Conservation (phyloP, 2,888 invertebrate species). For the Xylocampa areola region DNA sequence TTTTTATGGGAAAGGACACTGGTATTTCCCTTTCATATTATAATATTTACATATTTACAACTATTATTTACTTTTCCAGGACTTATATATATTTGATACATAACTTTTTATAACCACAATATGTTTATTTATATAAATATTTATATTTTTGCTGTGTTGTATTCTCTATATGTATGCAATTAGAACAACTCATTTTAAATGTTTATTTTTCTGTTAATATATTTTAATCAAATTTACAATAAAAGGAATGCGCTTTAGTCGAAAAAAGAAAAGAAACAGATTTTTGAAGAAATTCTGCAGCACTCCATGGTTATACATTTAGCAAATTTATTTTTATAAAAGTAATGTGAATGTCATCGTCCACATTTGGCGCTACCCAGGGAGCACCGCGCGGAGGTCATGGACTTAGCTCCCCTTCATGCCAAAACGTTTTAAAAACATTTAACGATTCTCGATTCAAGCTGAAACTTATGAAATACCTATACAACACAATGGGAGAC, state of each 20-base stretch:
- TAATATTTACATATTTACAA: constrained; percentile 85
- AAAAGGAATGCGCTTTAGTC: constrained; percentile 44
- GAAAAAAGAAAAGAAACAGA: constrained; percentile 44
- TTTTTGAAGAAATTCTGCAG: constrained; percentile 45
- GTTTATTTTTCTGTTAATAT: constrained; percentile 22
- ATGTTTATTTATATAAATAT: constrained; percentile 55
- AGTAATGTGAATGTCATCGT: constrained; percentile 79
- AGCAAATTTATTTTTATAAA: constrained; percentile 56
- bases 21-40: constrained; percentile 69
- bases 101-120: constrained; percentile 63
- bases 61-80: constrained; percentile 69
- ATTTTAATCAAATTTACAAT: constrained; percentile 30
- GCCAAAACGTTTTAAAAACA: constrained; percentile 69
- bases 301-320: constrained; percentile 48
- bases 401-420: constrained; percentile 87
- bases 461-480: constrained; percentile 56
- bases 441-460: constrained; percentile 57
- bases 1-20: constrained; percentile 74
- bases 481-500: constrained; percentile 47
- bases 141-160: constrained; percentile 46
- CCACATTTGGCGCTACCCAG: constrained; percentile 89
- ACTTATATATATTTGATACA: constrained; percentile 62
- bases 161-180: constrained; percentile 35
- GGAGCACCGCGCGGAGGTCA: constrained; percentile 89
- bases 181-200: constrained; percentile 39